Percentiles rank a stretch among this genome's conserved stretches.
Conservation (phyloP, 2,797 vertebrate species). For the Iguana delicatissima region DNA sequence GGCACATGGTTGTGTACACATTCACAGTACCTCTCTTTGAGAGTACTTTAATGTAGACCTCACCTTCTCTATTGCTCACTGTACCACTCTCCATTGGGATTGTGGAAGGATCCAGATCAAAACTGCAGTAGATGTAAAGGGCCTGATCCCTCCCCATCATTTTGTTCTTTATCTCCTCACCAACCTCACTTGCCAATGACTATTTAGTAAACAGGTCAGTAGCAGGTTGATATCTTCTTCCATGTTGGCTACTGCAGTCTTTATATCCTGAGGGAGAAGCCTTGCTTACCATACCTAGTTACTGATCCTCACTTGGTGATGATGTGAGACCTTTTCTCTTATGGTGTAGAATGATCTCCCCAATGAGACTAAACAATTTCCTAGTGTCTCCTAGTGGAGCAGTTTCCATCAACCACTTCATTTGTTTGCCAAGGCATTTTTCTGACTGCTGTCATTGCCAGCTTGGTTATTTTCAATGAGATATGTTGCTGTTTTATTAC, state of each 20-base stretch:
- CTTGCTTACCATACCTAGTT: not conserved
- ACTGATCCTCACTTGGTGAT: too few species aligned
- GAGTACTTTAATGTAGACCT: not conserved
- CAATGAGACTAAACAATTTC: not conserved
- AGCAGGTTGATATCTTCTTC: not conserved
- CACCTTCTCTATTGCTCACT: not conserved
- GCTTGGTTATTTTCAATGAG: too few species aligned
- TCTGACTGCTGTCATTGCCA: too few species aligned
- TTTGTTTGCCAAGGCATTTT: not conserved
- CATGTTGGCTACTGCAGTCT: not conserved
- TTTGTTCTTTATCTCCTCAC: not conserved
- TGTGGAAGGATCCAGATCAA: not conserved
- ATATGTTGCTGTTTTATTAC: too few species aligned
- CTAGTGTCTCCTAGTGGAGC: not conserved
- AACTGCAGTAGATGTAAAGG: not conserved
- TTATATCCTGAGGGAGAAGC: not conserved
- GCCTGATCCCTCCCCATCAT: not conserved
- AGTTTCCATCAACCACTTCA: not conserved
- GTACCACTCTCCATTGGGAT: not conserved
- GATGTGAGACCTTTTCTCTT: too few species aligned
- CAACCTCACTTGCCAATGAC: not conserved
- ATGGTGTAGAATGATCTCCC: not conserved
- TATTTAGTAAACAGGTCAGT: not conserved
- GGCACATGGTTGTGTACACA: not conserved
- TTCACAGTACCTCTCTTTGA: not conserved